Evolutionary conservation across 2,888 invertebrate species (phyloP).

Genomic region (Polylopha cassiicola): DNA sequence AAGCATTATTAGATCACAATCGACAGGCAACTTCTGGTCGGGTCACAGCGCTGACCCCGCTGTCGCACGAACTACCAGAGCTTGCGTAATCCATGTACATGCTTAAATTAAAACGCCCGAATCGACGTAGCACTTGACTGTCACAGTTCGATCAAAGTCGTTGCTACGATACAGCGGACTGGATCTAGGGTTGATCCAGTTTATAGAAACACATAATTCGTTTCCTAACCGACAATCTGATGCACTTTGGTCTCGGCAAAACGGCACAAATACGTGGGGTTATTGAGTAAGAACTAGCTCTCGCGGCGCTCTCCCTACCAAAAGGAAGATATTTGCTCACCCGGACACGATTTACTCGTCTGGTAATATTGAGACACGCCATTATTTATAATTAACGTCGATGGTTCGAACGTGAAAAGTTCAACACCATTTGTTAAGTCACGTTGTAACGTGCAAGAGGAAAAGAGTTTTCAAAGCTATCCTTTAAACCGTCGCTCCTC

Average conservation of each 20-base stretch:
- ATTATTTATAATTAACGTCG: conserved; percentile 40
- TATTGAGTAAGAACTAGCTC: conserved; percentile 42
- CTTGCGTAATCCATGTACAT: conserved; percentile 3
- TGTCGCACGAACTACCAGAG: conserved; percentile 34
- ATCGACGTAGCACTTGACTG: conserved; percentile 9
- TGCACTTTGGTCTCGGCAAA: conserved; percentile 50
- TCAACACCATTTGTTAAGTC: conserved; percentile 29
- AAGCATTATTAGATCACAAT: conserved; percentile 33
- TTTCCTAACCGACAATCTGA: conserved; percentile 48
- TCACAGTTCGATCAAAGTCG: conserved; percentile 14
- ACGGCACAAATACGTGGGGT: conserved; percentile 42
- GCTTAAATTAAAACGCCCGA: conserved; percentile 6
- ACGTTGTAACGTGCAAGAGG: too few relatives aligned
- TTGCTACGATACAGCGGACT: conserved; percentile 3
- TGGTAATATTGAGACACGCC: conserved; percentile 31
- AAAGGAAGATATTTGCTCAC: conserved; percentile 37
- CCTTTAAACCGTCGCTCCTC: too few relatives aligned
- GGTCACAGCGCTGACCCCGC: conserved; percentile 35
- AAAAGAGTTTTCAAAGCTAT: too few relatives aligned
- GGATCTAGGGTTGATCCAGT: conserved; percentile 44
- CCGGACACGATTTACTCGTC: conserved; percentile 32
- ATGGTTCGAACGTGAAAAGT: conserved; percentile 27
- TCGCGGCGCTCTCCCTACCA: conserved; percentile 27
- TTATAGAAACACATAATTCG: conserved; percentile 46
- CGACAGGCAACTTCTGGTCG: conserved; percentile 33